phyloP scores from a whole-genome alignment of 1,140 invertebrate species.

The Metaphire vulgaris region DNA sequence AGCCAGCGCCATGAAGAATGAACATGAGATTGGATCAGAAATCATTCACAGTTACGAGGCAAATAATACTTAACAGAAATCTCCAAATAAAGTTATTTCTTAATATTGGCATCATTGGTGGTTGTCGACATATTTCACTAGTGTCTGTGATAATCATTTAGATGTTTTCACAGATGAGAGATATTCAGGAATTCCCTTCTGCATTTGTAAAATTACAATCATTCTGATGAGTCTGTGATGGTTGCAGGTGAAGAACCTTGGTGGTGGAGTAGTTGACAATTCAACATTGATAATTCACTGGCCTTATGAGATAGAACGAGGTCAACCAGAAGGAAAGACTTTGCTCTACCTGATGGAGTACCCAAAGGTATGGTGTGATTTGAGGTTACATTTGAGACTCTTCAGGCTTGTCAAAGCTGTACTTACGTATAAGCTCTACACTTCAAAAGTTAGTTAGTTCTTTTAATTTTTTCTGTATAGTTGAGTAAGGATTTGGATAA shows the following conservation, averaged over 20 bases:
- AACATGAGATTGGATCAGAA: slow-evolving; percentile 76
- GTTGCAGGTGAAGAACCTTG: neutral
- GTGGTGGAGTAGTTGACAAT: neutral
- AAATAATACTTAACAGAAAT: too few species aligned
- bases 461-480: too few species aligned
- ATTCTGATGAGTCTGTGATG: too few species aligned
- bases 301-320: neutral
- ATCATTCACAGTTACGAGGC: slow-evolving; percentile 79
- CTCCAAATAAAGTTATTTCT: too few species aligned
- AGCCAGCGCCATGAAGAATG: slow-evolving; percentile 70
- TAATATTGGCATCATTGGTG: too few species aligned
- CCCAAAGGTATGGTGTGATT: too few species aligned
- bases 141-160: neutral
- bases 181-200: neutral
- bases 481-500: too few species aligned
- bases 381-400: too few species aligned
- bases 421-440: too few species aligned
- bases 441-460: too few species aligned
- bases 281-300: neutral
- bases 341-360: neutral
- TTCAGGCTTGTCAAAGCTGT: too few species aligned
- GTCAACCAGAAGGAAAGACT: neutral
- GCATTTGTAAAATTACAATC: neutral
- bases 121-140: too few species aligned
- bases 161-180: neutral